Evolutionary conservation across 2,797 vertebrate genomes (phyloP).

Genomic region (Cuculus canorus): DNA sequence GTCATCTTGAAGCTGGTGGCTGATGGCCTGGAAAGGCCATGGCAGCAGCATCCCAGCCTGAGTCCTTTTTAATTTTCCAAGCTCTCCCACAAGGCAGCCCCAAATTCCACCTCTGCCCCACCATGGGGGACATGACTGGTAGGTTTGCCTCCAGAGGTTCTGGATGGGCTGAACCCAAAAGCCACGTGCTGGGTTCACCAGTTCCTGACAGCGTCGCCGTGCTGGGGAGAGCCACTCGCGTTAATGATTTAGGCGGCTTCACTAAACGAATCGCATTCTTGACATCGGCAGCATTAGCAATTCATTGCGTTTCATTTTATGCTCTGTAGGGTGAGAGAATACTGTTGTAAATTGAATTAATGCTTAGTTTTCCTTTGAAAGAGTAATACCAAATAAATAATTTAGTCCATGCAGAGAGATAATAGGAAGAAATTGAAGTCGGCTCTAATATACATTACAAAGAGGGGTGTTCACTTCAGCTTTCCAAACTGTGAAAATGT

Average conservation of each 20-base stretch:
- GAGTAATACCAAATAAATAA: constrained; percentile 41
- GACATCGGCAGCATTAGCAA: not conserved
- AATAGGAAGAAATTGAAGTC: constrained; percentile 13
- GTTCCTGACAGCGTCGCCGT: not conserved
- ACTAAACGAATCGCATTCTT: not conserved
- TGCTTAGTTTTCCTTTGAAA: constrained; percentile 16
- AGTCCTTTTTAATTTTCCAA: not conserved
- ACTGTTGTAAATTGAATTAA: constrained; percentile 28
- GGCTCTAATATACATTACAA: not conserved
- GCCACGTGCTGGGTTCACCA: not conserved
- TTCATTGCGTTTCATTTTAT: not conserved
- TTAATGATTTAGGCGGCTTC: not conserved
- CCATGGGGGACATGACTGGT: rapidly evolving
- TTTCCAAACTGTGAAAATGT: not conserved
- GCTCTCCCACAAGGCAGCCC: not conserved
- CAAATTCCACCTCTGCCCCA: not conserved
- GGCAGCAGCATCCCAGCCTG: not conserved
- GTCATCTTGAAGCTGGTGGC: not conserved
- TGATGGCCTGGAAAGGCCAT: not conserved
- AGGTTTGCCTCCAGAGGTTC: not conserved
- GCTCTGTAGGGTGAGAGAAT: constrained; percentile 3
- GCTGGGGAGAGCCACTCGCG: not conserved
- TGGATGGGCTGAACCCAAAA: not conserved
- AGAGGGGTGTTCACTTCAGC: not conserved
- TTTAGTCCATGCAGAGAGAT: not conserved